These are phyloP conservation scores for Lobophora halterata DNA, from an alignment of 2,888 invertebrate genomes.

Conservation along the genomic window DNA sequence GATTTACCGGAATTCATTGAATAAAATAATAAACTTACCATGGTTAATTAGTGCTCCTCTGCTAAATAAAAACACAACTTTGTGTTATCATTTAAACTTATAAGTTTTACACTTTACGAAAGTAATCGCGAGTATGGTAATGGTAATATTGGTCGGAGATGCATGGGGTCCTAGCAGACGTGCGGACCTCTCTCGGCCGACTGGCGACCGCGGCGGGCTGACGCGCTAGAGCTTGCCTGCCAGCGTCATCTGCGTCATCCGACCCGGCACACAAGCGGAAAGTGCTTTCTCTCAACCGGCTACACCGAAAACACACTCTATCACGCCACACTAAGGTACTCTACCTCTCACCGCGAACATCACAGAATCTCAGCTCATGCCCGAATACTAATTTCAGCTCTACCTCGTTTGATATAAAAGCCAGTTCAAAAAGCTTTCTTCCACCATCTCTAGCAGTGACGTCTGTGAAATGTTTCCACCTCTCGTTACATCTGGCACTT, in stretches of 20 bases:
- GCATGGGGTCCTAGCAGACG: constrained; percentile 49
- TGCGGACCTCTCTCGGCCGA: constrained; percentile 63
- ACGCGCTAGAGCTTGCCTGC: constrained; percentile 43
- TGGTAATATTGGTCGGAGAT: constrained; percentile 37
- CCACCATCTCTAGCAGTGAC: constrained; percentile 45
- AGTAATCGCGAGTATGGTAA: constrained; percentile 43
- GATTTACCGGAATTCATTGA: neutral
- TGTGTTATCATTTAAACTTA: constrained; percentile 27
- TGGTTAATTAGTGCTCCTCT: constrained; percentile 15
- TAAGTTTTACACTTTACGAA: constrained; percentile 24
- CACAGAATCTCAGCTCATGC: constrained; percentile 13
- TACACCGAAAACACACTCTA: constrained; percentile 50
- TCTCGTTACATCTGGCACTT: constrained; percentile 62
- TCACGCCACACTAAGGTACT: constrained; percentile 47
- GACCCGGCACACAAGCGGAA: constrained; percentile 66
- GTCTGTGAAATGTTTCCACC: constrained; percentile 55
- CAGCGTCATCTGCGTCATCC: constrained; percentile 73
- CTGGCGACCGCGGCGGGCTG: constrained; percentile 42
- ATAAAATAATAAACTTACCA: constrained; percentile 18
- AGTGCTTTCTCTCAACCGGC: constrained; percentile 72
- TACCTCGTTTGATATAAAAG: constrained; percentile 42
- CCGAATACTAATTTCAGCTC: constrained; percentile 42
- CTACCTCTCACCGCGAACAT: constrained; percentile 29
- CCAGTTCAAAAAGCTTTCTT: constrained; percentile 40
- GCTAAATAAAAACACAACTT: constrained; percentile 22